Evolutionary conservation across 2,797 vertebrate genomes (phyloP), one percentile per base, ranked within the genome.

Genomic region (Melanotaenia trifasciata): DNA sequence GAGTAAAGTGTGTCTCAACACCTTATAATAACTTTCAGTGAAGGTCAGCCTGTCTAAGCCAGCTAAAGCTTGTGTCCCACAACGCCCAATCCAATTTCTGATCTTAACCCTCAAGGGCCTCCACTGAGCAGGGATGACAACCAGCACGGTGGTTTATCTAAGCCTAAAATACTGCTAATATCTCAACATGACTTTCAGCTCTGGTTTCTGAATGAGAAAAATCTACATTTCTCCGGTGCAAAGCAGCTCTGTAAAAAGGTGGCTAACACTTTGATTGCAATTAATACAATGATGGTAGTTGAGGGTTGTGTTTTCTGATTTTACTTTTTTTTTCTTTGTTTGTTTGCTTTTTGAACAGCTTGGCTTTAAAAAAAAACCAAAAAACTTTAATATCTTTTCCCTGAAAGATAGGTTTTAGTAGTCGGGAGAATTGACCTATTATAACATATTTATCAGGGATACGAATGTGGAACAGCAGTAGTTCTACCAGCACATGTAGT

Each of bases 11-110:
- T 14, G 0, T 32, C 36, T 20, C 30, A 24, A 30, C 10, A 66
- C 22, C 7, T 66, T 30, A 10, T 18, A 10, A 30, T 12, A 24
- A 7, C 35, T 30, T 64, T 7, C 10, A n/a, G 20, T 72, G 22
- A 60, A 78, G 64, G 80, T 80, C 58, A 56, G 20, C 36, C 28
- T 32, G 36, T 68, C 13, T 80, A 57, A 76, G 56, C 69, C 32
- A 45, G 26, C 16, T 66, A 28, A 72, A 81, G 64, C 67, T 43
- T 20, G 1, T 32, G 68, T 67, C 70, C 47, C 24, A 6, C 0
- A 47, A 58, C 60, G 20, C 14, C 3, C 67, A 58, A 81, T 84
- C 51, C 0, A 16, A 65, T 81, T 57, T 51, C 58, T 67, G 70
- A 64, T 70, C 73, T 47, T 67, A 32, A 47, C 28, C 74, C 26